Evolutionary conservation across 2,888 invertebrate genomes (phyloP).

Genomic region (Mesorhabditis spiculigera): DNA sequence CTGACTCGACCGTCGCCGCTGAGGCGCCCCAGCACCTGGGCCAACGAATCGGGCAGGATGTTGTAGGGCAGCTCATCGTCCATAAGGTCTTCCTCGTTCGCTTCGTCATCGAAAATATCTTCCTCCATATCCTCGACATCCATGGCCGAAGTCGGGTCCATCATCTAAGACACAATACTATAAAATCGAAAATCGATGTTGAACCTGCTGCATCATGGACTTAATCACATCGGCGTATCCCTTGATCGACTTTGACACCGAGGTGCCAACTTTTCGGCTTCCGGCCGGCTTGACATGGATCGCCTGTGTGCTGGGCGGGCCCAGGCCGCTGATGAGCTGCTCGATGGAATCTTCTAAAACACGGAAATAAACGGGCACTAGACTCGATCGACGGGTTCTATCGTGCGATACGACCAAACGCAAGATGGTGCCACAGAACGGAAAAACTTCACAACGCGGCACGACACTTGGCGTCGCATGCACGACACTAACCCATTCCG

Average conservation of each 20-base stretch:
- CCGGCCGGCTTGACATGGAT: neutral
- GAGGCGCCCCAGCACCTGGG: conserved; percentile 22
- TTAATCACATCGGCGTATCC: conserved; percentile 34
- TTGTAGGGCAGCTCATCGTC: conserved; percentile 24
- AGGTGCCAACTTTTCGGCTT: neutral
- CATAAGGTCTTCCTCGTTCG: conserved; percentile 42
- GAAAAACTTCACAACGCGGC: too few species aligned
- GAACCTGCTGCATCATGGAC: conserved; percentile 12
- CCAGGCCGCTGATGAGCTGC: neutral
- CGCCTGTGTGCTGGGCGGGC: neutral
- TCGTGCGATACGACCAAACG: too few species aligned
- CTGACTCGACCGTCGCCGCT: conserved; percentile 1
- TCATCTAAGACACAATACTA: conserved; percentile 13
- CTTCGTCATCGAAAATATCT: conserved; percentile 35
- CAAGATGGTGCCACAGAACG: too few species aligned
- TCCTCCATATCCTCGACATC: conserved; percentile 43
- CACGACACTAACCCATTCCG: conserved; percentile 5
- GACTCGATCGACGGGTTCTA: too few species aligned
- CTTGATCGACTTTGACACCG: conserved; percentile 25
- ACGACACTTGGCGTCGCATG: neutral
- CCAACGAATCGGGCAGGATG: conserved; percentile 32
- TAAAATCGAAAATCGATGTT: neutral
- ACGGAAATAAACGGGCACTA: neutral
- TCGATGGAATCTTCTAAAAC: neutral
- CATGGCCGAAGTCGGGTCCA: conserved; percentile 17